A percentile compares a stretch with the other conserved stretches of the same genome.
These are phyloP conservation scores for Reinhardtius hippoglossoides DNA, from an alignment of 2,113 vertebrate species.

Conservation along the genomic window DNA sequence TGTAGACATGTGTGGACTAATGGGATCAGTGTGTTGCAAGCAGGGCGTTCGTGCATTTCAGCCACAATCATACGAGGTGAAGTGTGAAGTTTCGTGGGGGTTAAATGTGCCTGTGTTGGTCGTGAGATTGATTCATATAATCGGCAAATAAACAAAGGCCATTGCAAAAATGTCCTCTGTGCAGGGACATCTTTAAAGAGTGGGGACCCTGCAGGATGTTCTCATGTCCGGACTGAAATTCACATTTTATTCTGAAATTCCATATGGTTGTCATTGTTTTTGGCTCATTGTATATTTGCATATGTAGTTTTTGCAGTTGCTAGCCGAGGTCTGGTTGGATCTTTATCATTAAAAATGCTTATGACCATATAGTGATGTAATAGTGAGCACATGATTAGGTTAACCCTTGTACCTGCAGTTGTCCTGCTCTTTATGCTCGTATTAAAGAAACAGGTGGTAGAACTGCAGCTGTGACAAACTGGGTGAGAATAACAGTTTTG, in stretches of 20 bases:
- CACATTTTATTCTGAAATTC: background rate
- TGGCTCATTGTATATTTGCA: too few relatives aligned
- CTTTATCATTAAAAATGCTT: background rate
- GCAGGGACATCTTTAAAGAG: background rate
- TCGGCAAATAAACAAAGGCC: background rate
- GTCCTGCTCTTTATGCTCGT: background rate
- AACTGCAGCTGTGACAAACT: background rate
- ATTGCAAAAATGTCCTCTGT: constrained; percentile 34
- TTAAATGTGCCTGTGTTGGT: constrained; percentile 17
- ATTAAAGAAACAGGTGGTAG: background rate
- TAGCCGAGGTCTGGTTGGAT: background rate
- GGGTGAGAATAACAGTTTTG: background rate
- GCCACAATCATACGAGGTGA: background rate
- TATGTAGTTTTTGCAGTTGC: too few relatives aligned
- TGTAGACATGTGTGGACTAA: too few relatives aligned
- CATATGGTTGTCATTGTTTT: background rate
- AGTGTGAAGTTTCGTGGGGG: constrained; percentile 7
- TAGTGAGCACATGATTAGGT: background rate
- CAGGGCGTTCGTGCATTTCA: background rate
- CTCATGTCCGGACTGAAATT: background rate
- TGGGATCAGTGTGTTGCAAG: background rate
- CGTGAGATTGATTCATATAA: constrained; percentile 37
- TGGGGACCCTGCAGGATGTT: background rate
- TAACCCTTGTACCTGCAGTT: constrained; percentile 57
- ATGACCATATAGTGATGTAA: constrained; percentile 12